Conservation (phyloP, 2,888 invertebrate genomes). For the Nomada flava region DNA sequence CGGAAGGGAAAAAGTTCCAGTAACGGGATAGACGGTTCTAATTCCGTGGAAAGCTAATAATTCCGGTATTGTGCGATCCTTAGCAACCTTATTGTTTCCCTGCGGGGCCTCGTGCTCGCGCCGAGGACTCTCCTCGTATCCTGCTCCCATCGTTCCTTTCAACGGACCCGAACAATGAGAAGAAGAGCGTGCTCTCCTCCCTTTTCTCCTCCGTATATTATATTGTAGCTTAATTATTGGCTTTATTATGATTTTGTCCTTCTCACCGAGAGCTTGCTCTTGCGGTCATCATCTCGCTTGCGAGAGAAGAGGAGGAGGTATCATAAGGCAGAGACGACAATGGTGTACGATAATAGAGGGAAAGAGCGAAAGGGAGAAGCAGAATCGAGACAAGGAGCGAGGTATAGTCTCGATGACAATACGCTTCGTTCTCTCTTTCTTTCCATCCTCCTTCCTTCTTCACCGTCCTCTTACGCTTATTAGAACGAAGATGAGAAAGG, state of each 20-base stretch:
- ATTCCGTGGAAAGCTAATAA: conserved; percentile 82
- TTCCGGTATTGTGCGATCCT: conserved; percentile 81
- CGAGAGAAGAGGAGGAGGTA: conserved; percentile 1
- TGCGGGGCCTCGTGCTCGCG: conserved; percentile 70
- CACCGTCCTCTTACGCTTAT: conserved; percentile 71
- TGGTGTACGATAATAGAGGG: not conserved
- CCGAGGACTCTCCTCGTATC: conserved; percentile 61
- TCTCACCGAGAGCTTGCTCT: conserved; percentile 68
- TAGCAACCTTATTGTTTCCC: conserved; percentile 81
- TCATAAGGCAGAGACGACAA: conserved; percentile 11
- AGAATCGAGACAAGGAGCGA: conserved; percentile 31
- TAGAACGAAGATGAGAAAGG: conserved; percentile 69
- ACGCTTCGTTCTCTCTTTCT: conserved; percentile 41
- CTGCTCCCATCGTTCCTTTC: conserved; percentile 72
- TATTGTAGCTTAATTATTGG: conserved; percentile 80
- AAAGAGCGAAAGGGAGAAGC: conserved; percentile 15
- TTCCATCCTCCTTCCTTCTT: conserved; percentile 42
- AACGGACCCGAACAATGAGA: conserved; percentile 78
- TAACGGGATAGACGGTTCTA: conserved; percentile 75
- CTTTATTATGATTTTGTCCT: conserved; percentile 82
- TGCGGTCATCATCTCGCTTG: conserved; percentile 39
- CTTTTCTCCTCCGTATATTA: conserved; percentile 58
- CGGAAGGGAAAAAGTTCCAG: conserved; percentile 64
- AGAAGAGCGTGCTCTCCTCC: conserved; percentile 69
- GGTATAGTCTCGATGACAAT: conserved; percentile 64